Percentiles rank a stretch among this genome's conserved stretches.
Conservation (phyloP, 2,797 vertebrate species). For the Brachyalestes nurse region DNA sequence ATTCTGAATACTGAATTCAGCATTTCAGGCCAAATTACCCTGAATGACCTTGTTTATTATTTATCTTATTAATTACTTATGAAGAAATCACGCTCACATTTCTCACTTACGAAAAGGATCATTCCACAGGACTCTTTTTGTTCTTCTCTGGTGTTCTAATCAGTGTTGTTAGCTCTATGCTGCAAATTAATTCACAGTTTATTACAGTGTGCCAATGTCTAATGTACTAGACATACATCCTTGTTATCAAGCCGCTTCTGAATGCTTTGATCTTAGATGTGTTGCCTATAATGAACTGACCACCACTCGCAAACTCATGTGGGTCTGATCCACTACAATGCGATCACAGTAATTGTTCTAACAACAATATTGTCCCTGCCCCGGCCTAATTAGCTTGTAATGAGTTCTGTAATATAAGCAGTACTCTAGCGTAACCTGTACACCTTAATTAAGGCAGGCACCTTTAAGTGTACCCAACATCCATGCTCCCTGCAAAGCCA, state of each 20-base stretch:
- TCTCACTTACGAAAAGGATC: neutral
- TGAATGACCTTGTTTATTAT: no score
- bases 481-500: conserved; percentile 15
- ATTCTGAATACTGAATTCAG: no score
- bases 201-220: neutral
- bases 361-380: conserved; percentile 77
- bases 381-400: conserved; percentile 76
- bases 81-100: no score
- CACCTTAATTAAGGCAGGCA: conserved; percentile 80
- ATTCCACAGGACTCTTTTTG: neutral
- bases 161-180: neutral
- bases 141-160: conserved; percentile 47
- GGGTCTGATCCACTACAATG: conserved; percentile 53
- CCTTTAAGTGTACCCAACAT: conserved; percentile 62
- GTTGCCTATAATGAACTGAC: conserved; percentile 38
- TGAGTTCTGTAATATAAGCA: conserved; percentile 76
- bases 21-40: no score
- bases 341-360: conserved; percentile 71
- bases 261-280: conserved; percentile 18
- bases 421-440: conserved; percentile 76
- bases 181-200: neutral
- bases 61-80: no score
- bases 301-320: conserved; percentile 19
- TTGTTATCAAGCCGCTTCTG: neutral
- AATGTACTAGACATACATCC: conserved; percentile 4